Base-by-base conservation (phyloP, 2,113 vertebrate species). In the Lamprologus speciosus region DNA sequence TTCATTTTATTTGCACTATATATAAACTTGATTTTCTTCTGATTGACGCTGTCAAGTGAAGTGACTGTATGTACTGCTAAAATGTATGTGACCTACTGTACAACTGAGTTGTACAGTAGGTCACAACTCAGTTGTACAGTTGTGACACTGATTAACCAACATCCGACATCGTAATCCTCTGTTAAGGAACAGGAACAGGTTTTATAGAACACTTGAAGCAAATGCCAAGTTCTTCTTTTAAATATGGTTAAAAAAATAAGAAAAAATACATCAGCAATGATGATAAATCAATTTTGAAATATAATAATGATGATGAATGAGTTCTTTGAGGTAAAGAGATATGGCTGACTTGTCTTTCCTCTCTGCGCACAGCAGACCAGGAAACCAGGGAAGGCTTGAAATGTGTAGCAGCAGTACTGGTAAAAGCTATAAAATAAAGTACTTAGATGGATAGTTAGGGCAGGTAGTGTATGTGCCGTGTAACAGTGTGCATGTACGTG, bases 381-480 rank as follows among this genome's bases (percentile, higher is more conserved):
- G 60, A 88, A 78, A 86, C 75, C 28, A 55, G 17, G 75, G 85
- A 68, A 26, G 47, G 58, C 35, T 54, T 37, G 45, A 50, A 78
- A 90, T 53, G 83, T 89, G 81, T 31, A 53, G 81, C 37, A 83
- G 84, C 70, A 85, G 57, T 83, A 23, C 58, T 83, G 47, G 60
- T 75, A 82, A 88, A 86, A 82, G 79, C 88, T 81, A 79, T 93
- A 88, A 88, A 91, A 87, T 85, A 85, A 88, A 88, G 86, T 75
- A 80, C 85, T 86, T 79, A 47, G 82, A 68, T 86, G 68, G 87
- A 88, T 88, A 88, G 85, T 84, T 53, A 53, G 81, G 50, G 53
- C 70, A 86, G 42, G 60, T 89, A 54, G 82, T 87, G 80, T 82
- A 17, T 81, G 82, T 82, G 68, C n/a, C 7, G 2, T 60, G 83